Evolutionary conservation across 1,140 invertebrate species (phyloP).

Genomic region (Hyles euphorbiae): DNA sequence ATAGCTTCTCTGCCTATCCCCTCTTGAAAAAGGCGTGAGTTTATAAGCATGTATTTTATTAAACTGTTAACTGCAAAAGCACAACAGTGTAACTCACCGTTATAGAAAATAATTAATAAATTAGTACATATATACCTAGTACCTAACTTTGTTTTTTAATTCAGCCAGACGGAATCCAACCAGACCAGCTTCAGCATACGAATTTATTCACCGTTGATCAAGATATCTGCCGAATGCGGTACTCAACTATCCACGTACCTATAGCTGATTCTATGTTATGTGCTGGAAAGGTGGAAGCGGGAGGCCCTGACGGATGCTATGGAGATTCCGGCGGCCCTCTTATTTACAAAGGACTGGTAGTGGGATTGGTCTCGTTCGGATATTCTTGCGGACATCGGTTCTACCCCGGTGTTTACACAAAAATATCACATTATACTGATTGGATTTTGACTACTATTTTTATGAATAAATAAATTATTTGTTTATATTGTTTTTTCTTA

Average conservation of each 20-base stretch:
- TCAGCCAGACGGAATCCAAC: constrained; percentile 48
- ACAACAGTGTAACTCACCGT: no score
- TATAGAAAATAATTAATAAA: no score
- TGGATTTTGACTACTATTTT: constrained; percentile 66
- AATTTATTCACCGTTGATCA: constrained; percentile 42
- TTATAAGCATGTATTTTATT: no score
- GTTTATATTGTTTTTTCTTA: neutral
- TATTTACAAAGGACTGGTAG: constrained; percentile 60
- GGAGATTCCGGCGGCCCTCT: constrained; percentile 79
- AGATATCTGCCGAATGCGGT: constrained; percentile 39
- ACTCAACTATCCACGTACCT: constrained; percentile 47
- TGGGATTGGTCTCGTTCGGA: constrained; percentile 78
- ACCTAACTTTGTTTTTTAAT: constrained; percentile 12
- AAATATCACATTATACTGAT: constrained; percentile 68
- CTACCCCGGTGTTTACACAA: constrained; percentile 81
- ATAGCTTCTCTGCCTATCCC: no score
- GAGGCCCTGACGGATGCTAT: constrained; percentile 68
- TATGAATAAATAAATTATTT: constrained; percentile 38
- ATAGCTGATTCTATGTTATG: constrained; percentile 83
- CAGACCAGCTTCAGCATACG: constrained; percentile 51
- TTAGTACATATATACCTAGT: no score
- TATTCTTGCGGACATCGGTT: constrained; percentile 75
- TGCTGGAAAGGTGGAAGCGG: constrained; percentile 75
- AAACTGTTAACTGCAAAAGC: no score
- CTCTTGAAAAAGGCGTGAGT: no score